Conservation (phyloP, 2,888 invertebrate species). For the Dromius quadrimaculatus region DNA sequence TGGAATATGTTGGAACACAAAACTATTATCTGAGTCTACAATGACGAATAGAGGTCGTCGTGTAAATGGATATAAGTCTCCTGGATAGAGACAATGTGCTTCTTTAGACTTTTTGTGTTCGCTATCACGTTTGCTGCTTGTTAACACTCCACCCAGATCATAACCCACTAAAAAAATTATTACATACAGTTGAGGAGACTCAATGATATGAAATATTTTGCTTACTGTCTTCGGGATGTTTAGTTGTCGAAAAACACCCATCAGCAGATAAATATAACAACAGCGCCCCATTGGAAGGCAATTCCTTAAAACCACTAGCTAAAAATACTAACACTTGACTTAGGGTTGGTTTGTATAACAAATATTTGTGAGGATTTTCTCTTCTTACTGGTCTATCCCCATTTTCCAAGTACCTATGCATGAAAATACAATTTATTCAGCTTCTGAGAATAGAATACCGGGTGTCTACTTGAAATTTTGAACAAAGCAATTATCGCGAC, state of each 20-base stretch:
- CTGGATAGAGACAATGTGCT: conserved; percentile 88
- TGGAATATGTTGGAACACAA: conserved; percentile 91
- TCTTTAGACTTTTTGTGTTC: conserved; percentile 73
- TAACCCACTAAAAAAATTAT: conserved; percentile 78
- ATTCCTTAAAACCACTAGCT: conserved; percentile 91
- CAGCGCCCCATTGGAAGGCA: conserved; percentile 91
- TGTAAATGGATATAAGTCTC: conserved; percentile 93
- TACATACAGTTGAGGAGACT: background rate
- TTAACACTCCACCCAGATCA: conserved; percentile 91
- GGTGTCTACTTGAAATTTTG: no score
- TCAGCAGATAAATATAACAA: conserved; percentile 95
- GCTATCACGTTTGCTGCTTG: conserved; percentile 86
- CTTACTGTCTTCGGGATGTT: conserved; percentile 91
- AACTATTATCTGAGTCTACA: conserved; percentile 95
- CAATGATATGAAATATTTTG: background rate
- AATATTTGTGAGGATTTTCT: conserved; percentile 96
- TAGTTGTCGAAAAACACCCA: conserved; percentile 84
- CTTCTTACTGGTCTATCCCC: conserved; percentile 77
- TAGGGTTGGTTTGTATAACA: conserved; percentile 94
- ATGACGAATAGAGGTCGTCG: conserved; percentile 93
- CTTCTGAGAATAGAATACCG: no score
- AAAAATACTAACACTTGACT: conserved; percentile 94
- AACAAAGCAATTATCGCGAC: no score
- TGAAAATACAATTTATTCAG: background rate
- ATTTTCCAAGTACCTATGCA: conserved; percentile 72